Base-by-base conservation (phyloP, 2,797 vertebrate species). In the Tenualosa thibaudeaui region DNA sequence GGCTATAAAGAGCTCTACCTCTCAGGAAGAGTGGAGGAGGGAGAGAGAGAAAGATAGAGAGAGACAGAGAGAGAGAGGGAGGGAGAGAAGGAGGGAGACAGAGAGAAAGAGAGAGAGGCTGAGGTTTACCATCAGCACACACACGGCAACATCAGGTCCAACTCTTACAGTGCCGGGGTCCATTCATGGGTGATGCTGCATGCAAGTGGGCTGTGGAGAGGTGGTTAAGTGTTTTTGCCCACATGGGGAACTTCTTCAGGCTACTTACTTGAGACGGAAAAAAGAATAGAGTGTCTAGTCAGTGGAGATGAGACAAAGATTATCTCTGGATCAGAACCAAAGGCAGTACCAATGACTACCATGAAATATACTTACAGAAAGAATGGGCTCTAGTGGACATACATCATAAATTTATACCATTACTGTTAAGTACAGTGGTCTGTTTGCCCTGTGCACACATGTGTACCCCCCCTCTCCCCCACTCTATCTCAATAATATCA, bases 381-480 rank as follows among this genome's bases (percentile, higher is more conserved):
- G 31, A 31, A 31, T 31, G 31, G 46, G 7, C 46, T 49, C 31
- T 31, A 31, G 31, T 46, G 3, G 46, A 51, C 2, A 12, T 51
- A 8, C 50, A 3, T 51, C 6, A 88, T 83, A 89, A 85, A 56
- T 15, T 83, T 90, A 89, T 88, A 88, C 92, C 91, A 83, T 83
- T 65, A 89, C 92, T 56, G 86, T 85, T 89, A 81, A 86, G 93
- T 92, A 90, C 93, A 95, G 94, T 93, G 92, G 91, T 94, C 93
- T 94, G 92, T 95, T 93, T 94, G 91, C 92, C 46, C 88, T 91
- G 90, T 84, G 84, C 89, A 92, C 89, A 91, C 90, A 93, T 86
- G 78, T 91, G 46, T 49, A 49, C 7, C 46, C 4, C 46, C 89
- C 91, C 89, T 92, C 89, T 89, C 88, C 81, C 84, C 26, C 84